phyloP scores from a whole-genome alignment of 2,888 invertebrate genomes.

The Palloptera scutellata region DNA sequence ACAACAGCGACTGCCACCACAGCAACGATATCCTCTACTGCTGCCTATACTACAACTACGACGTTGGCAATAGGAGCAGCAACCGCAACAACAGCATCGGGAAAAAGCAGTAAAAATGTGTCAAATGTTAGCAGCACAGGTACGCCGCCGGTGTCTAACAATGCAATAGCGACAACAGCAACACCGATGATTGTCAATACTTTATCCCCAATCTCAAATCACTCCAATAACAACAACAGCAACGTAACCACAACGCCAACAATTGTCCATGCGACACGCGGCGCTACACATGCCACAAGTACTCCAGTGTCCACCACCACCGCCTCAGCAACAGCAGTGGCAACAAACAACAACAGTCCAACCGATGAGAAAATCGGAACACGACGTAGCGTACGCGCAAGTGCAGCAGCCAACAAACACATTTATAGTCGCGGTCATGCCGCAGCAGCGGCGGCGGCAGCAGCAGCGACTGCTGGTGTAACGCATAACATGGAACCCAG shows the following conservation, averaged over 20 bases:
- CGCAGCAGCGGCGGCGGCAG: constrained; percentile 46
- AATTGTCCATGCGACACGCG: constrained; percentile 53
- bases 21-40: constrained; percentile 9
- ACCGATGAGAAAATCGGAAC: constrained; percentile 67
- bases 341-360: constrained; percentile 42
- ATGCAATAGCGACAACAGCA: constrained; percentile 26
- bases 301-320: constrained; percentile 6
- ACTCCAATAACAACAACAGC: constrained; percentile 26
- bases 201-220: constrained; percentile 11
- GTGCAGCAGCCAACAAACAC: constrained; percentile 62
- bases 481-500: constrained; percentile 48
- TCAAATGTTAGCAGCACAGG: constrained; percentile 38
- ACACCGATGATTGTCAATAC: constrained; percentile 15
- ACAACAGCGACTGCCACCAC: background rate
- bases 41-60: constrained; percentile 23
- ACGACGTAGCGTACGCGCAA: constrained; percentile 67
- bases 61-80: constrained; percentile 32
- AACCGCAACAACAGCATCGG: constrained; percentile 27
- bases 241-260: constrained; percentile 30
- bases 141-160: constrained; percentile 19
- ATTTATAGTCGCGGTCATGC: constrained; percentile 58
- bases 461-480: constrained; percentile 17
- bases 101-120: constrained; percentile 30
- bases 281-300: constrained; percentile 34
- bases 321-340: constrained; percentile 27